Evolutionary conservation across 2,888 invertebrate species (phyloP), one percentile per base, ranked within the genome.

Genomic region (Drosophila falleni): DNA sequence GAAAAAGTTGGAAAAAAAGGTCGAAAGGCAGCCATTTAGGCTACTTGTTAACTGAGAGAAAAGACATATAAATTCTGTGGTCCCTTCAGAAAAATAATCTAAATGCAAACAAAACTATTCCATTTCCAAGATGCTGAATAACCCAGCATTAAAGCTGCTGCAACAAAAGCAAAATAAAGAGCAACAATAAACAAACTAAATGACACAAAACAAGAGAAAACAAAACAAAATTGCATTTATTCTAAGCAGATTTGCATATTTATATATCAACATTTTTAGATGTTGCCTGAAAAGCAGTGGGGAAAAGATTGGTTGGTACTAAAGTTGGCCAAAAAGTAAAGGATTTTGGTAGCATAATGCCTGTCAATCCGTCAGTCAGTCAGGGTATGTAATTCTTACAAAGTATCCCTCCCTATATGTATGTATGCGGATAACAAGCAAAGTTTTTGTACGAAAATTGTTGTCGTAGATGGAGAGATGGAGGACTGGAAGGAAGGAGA

Each of bases 61-160:
- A 31, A 49, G 15, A 58, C 31, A 44, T n/a, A 16, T 19, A 56
- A 70, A 63, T 49, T 15, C 33, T 29, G 39, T 61, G 42, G 55
- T 19, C 39, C 33, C 37, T 37, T 16, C n/a, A 15, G 15, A 51
- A 65, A 78, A 70, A 76, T 81, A 80, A 86, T 88, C 80, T 81
- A 81, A 86, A 86, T 88, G 86, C 84, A 83, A 88, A 83, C 66
- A 67, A 58, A 85, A 74, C 79, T 80, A 74, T 69, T 69, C 46
- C 58, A 42, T 50, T 8, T 33, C 10, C 33, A 73, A 65, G 2
- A 11, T 44, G 51, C 29, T 56, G 61, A 44, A 49, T 33, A 42
- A 44, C 55, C 58, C 16, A 37, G 46, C 59, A 74, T 70, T 70
- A 65, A 74, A 70, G 78, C 63, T 33, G 46, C 11, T 75, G 71